Percentiles rank a stretch among this genome's conserved stretches.
Conservation (phyloP, 2,888 invertebrate genomes). For the Drosophila engyochracea region DNA sequence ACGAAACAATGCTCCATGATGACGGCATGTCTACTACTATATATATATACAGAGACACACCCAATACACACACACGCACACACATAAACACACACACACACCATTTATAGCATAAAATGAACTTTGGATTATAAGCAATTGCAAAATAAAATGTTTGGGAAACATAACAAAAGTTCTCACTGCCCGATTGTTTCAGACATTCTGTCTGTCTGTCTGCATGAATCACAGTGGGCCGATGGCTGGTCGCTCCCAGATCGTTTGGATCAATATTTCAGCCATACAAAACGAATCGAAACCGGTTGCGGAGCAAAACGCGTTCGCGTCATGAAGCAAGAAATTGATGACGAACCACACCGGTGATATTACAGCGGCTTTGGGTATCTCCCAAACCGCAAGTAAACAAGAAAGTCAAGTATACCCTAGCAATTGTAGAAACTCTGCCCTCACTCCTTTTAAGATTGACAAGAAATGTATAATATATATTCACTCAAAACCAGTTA, state of each 20-base stretch:
- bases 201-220: constrained; percentile 33
- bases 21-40: constrained; percentile 26
- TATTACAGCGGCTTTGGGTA: constrained; percentile 51
- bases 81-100: constrained; percentile 20
- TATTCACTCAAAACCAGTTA: neutral
- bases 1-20: constrained; percentile 22
- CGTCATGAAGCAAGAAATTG: constrained; percentile 51
- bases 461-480: neutral
- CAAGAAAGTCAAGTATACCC: constrained; percentile 34
- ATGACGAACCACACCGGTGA: constrained; percentile 50
- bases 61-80: constrained; percentile 18
- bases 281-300: constrained; percentile 48
- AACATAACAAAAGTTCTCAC: constrained; percentile 44
- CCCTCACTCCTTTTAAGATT: neutral
- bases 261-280: constrained; percentile 9
- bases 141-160: constrained; percentile 61
- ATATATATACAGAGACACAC: constrained; percentile 17
- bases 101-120: constrained; percentile 22
- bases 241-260: constrained; percentile 29
- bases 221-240: constrained; percentile 34
- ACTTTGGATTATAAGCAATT: constrained; percentile 46
- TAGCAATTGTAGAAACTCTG: neutral
- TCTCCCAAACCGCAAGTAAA: constrained; percentile 63
- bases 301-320: constrained; percentile 37
- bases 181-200: constrained; percentile 31